Evolutionary conservation across 2,888 invertebrate genomes (phyloP).

Genomic region (Sepioteuthis lessoniana): DNA sequence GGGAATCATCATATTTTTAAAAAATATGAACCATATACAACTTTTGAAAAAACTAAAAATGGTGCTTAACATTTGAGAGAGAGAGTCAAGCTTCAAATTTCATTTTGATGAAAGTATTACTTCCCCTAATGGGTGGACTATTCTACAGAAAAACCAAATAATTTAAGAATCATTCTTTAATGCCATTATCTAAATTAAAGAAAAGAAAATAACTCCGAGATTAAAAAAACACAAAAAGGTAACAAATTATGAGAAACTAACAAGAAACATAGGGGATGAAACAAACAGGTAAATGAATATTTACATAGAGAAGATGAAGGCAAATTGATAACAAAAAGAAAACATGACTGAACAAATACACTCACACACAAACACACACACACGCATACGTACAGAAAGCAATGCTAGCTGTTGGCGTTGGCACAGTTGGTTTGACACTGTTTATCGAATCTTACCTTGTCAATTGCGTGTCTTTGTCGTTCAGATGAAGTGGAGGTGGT

Average conservation of each 20-base stretch:
- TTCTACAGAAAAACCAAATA: too few relatives aligned
- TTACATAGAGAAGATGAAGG: background rate
- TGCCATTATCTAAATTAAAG: too few relatives aligned
- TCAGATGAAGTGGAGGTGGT: slow-evolving; percentile 67
- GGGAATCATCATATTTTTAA: too few relatives aligned
- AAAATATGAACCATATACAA: too few relatives aligned
- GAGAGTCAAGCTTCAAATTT: too few relatives aligned
- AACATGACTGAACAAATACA: background rate
- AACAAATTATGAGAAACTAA: background rate
- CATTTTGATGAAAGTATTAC: too few relatives aligned
- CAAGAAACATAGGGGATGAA: background rate
- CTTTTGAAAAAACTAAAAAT: too few relatives aligned
- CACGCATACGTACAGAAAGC: background rate
- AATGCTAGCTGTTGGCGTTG: slow-evolving; percentile 21
- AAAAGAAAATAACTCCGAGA: background rate
- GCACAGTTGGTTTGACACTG: background rate
- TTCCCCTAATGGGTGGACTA: too few relatives aligned
- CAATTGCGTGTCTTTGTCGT: slow-evolving; percentile 55
- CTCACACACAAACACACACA: slow-evolving; percentile 6
- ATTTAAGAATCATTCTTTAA: too few relatives aligned
- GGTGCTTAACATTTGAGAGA: too few relatives aligned
- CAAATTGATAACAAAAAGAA: background rate
- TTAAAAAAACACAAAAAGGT: background rate
- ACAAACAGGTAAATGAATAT: slow-evolving; percentile 8
- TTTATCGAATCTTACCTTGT: slow-evolving; percentile 51